These are phyloP conservation scores for Lasioglossum lativentre DNA, from an alignment of 2,888 invertebrate genomes.

Conservation along the genomic window DNA sequence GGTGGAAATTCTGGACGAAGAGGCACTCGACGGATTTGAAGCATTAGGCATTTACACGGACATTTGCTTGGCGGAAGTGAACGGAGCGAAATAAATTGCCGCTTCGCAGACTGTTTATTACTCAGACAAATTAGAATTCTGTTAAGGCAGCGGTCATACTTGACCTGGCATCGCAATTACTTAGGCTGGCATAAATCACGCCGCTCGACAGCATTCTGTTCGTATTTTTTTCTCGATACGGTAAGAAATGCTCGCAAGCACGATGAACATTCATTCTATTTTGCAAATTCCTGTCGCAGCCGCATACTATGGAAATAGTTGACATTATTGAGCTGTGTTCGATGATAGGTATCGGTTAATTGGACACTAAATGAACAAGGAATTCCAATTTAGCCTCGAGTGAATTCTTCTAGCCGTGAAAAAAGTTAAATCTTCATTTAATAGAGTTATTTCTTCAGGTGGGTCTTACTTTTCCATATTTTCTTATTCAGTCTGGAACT, in stretches of 20 bases:
- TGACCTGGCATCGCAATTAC: conserved; percentile 41
- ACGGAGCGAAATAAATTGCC: conserved; percentile 42
- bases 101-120: conserved; percentile 42
- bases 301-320: background rate
- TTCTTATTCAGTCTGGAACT: background rate
- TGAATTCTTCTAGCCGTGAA: background rate
- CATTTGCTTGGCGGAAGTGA: conserved; percentile 37
- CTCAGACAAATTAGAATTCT: conserved; percentile 52
- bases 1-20: background rate
- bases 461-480: background rate
- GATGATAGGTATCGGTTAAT: background rate
- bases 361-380: background rate
- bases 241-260: background rate
- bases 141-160: conserved; percentile 44
- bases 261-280: conserved; percentile 1
- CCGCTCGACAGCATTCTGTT: conserved; percentile 35
- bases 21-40: background rate
- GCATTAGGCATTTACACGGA: conserved; percentile 31
- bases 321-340: background rate
- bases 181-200: conserved; percentile 46
- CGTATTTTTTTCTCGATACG: conserved; percentile 25
- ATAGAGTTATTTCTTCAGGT: background rate
- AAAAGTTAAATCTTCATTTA: background rate
- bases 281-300: background rate
- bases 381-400: background rate